phyloP scores from a whole-genome alignment of 2,113 vertebrate species.

The human region DNA sequence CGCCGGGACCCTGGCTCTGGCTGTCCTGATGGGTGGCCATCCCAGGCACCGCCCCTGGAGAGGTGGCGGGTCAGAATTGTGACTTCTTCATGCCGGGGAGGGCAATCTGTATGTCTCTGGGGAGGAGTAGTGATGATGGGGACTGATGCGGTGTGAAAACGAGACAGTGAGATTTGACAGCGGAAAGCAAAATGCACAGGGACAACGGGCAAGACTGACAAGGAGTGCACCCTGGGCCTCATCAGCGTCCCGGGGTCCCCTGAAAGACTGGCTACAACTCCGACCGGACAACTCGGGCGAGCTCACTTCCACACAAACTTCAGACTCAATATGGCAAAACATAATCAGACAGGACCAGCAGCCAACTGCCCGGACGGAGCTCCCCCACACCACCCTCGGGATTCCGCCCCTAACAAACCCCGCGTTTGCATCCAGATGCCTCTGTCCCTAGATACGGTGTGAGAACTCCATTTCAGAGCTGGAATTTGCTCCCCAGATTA shows the following conservation, averaged over 20 bases:
- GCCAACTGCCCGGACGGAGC: neutral
- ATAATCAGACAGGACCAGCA: rapidly evolving
- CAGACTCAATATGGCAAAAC: neutral
- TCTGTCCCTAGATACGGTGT: neutral
- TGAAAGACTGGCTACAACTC: neutral
- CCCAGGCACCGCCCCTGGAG: neutral
- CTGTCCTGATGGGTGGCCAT: neutral
- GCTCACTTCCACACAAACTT: neutral
- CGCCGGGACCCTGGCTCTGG: neutral
- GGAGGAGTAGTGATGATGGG: neutral
- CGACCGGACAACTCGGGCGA: neutral
- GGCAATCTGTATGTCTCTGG: neutral
- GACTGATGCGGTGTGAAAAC: neutral
- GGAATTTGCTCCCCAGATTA: neutral
- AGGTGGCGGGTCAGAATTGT: neutral
- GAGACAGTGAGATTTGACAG: neutral
- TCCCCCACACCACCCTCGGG: neutral
- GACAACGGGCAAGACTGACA: neutral
- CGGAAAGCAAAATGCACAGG: neutral
- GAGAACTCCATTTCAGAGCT: neutral
- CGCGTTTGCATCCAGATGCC: neutral
- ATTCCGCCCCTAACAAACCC: neutral
- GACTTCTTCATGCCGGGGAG: neutral
- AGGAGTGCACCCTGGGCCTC: neutral
- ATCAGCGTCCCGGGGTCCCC: slow-evolving; percentile 9